A percentile compares a stretch with the other conserved stretches of the same genome.
phyloP scores from a whole-genome alignment of 2,113 vertebrate species.

The Zosterops borbonicus region DNA sequence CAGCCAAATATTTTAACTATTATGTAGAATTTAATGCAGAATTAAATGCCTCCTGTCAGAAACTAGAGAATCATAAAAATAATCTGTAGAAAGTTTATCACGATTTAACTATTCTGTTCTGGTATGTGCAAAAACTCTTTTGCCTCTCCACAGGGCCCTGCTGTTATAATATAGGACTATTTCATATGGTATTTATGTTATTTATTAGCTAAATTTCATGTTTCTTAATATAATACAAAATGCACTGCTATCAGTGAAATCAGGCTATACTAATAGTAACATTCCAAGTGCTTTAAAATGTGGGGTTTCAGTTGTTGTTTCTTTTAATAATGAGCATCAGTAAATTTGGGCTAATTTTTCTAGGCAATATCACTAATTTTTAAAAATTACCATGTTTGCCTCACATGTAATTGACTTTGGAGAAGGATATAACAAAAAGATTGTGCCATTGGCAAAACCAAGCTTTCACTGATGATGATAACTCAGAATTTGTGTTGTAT shows the following conservation, averaged over 20 bases:
- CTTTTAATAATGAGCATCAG: background rate
- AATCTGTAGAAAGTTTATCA: background rate
- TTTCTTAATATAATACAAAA: background rate
- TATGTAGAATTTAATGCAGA: background rate
- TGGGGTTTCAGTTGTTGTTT: background rate
- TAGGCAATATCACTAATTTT: background rate
- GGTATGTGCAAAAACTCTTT: background rate
- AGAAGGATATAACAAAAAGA: background rate
- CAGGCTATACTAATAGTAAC: background rate
- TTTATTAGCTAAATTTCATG: background rate
- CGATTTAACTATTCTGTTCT: background rate
- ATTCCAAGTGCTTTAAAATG: background rate
- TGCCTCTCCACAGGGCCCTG: background rate
- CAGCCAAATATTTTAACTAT: background rate
- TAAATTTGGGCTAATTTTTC: background rate
- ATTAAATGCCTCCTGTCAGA: background rate
- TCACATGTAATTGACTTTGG: background rate
- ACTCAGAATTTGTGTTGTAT: background rate
- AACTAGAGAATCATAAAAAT: background rate
- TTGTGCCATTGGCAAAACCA: background rate
- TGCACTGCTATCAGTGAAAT: background rate
- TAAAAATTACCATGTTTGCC: background rate
- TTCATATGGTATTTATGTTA: background rate
- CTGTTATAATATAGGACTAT: background rate
- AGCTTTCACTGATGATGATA: background rate